Evolutionary conservation across 2,888 invertebrate species (phyloP), one percentile per base, ranked within the genome.

Genomic region (Phlogophora meticulosa): DNA sequence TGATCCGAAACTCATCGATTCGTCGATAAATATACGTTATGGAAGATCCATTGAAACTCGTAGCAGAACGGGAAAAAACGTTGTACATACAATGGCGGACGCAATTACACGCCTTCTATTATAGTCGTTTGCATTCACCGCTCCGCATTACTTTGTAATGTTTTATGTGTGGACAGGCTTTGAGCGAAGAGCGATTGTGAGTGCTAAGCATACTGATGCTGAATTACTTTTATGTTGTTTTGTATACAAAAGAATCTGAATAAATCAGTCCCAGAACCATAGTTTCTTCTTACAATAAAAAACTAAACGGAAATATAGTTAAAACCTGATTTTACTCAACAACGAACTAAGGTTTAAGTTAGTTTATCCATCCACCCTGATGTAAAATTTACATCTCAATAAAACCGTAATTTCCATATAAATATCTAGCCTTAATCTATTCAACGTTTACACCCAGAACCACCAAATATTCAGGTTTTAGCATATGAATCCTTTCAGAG

Each of bases 71-170:
- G 63, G 32, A 72, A 78, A 78, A 84, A 86, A 82, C 76, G 75
- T 72, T 76, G 76, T 69, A 68, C 76, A 65, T 72, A 89, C 87
- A 90, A 88, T 88, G 81, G 83, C 71, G 80, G 80, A 84, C 85
- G 87, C 87, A 90, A 88, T 91, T 90, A 90, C 87, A 86, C 72
- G 74, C 79, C 71, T 82, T 86, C 85, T 85, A n/a, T n/a, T n/a
- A 81, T 85, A 83, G 83, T 82, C 86, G 81, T 88, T 88, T 87
- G 87, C 87, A 88, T 90, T 88, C 87, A 86, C 70, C 77, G 81
- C 76, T 84, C 78, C 76, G 85, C 83, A 88, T 87, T 86, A 87
- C 86, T 87, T 84, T 84, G 78, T 87, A 86, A 85, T 84, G 83
- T 84, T 81, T 69, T 53, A 71, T 49, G 40, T 56, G 45, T 60